Evolutionary conservation across 2,797 vertebrate species (phyloP).

Genomic region (Sphenopsis melanotis): DNA sequence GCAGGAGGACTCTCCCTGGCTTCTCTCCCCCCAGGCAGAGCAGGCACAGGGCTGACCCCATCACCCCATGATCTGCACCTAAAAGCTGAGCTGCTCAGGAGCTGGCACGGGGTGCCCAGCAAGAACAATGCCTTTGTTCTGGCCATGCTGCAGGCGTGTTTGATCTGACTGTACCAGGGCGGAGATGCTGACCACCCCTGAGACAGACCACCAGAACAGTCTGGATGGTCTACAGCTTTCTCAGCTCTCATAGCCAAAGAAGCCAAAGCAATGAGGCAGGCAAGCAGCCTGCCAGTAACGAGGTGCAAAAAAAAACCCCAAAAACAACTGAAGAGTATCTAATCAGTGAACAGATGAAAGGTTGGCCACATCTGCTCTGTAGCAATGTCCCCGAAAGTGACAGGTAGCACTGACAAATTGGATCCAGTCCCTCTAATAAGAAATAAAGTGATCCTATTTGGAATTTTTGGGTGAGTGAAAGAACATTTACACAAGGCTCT

Average conservation of each 20-base stretch:
- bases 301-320: background rate
- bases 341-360: background rate
- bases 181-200: background rate
- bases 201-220: background rate
- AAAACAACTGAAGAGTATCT: background rate
- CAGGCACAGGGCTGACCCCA: background rate
- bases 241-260: background rate
- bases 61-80: rapidly evolving
- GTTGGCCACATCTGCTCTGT: background rate
- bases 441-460: background rate
- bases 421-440: background rate
- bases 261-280: background rate
- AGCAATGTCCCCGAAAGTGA: background rate
- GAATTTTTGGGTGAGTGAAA: background rate
- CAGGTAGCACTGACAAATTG: background rate
- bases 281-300: background rate
- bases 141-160: background rate
- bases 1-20: background rate
- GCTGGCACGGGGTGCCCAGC: background rate
- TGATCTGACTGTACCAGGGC: background rate
- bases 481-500: background rate
- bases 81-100: background rate
- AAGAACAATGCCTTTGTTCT: background rate
- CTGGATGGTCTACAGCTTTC: background rate
- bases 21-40: background rate